Evolutionary conservation across 2,113 vertebrate genomes (phyloP).

Genomic region (Periophthalmodon schlosseri): DNA sequence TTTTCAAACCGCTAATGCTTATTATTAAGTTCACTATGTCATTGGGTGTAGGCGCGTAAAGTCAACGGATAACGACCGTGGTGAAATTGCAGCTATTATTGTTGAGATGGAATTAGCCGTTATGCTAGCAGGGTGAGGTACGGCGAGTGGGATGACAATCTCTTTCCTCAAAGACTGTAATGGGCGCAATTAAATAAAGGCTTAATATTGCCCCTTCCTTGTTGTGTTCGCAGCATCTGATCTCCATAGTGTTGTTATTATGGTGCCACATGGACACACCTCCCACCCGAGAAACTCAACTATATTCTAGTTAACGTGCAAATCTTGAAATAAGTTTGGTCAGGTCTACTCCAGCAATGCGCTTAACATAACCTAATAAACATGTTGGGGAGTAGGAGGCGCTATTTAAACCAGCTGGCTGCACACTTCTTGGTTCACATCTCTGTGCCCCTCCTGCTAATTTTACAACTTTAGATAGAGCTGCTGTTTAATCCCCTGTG

Average conservation of each 20-base stretch:
- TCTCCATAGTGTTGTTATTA: neutral
- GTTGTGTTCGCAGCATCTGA: neutral
- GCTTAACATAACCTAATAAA: too few species aligned
- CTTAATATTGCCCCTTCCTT: neutral
- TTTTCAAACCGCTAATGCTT: conserved; percentile 1
- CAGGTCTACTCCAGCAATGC: too few species aligned
- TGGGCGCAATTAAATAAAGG: neutral
- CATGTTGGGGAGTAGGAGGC: too few species aligned
- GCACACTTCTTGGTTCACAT: too few species aligned
- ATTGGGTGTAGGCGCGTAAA: neutral
- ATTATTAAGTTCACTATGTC: conserved; percentile 4
- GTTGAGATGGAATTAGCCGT: neutral
- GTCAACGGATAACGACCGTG: neutral
- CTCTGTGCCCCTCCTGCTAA: too few species aligned
- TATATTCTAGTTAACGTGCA: neutral
- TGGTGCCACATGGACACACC: too few species aligned
- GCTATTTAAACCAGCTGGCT: too few species aligned
- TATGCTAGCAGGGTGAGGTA: neutral
- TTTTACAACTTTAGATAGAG: too few species aligned
- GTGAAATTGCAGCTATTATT: neutral
- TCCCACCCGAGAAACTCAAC: neutral
- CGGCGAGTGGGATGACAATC: neutral
- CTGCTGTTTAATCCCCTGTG: too few species aligned
- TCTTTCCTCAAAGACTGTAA: neutral
- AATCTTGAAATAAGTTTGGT: too few species aligned